Conservation (phyloP, 2,888 invertebrate species). For the Drosophila incognita region DNA sequence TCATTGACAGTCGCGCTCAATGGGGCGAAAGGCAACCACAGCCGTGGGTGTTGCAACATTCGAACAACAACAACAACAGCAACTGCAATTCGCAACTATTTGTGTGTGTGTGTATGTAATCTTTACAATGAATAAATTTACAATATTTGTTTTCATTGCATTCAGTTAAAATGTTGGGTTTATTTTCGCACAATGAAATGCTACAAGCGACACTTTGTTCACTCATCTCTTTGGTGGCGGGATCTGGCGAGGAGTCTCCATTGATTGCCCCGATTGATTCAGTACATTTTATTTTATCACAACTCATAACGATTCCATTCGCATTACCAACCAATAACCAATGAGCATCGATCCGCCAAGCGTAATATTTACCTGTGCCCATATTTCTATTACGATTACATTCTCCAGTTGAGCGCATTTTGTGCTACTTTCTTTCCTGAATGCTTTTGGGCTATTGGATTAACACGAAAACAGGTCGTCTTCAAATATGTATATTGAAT, state of each 20-base stretch:
- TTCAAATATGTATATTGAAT: background rate
- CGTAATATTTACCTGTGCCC: slow-evolving; percentile 24
- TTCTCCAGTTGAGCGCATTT: slow-evolving; percentile 1
- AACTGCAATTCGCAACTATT: slow-evolving; percentile 27
- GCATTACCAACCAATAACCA: slow-evolving; percentile 31
- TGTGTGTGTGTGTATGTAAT: slow-evolving; percentile 20
- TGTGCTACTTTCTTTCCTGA: background rate
- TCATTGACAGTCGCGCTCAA: slow-evolving; percentile 35
- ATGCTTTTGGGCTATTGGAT: background rate
- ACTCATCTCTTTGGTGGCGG: slow-evolving; percentile 10
- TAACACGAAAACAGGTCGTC: background rate
- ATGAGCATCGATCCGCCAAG: slow-evolving; percentile 16
- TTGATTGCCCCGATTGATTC: slow-evolving; percentile 36
- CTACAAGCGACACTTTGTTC: slow-evolving; percentile 8
- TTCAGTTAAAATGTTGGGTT: slow-evolving; percentile 74
- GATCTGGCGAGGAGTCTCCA: slow-evolving; percentile 2
- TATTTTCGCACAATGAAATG: slow-evolving; percentile 33
- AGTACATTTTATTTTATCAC: slow-evolving; percentile 6
- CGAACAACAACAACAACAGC: slow-evolving; percentile 39
- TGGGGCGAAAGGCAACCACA: slow-evolving; percentile 53
- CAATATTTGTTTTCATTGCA: slow-evolving; percentile 76
- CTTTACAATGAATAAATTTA: slow-evolving; percentile 72
- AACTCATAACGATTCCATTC: slow-evolving; percentile 29
- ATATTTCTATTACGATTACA: slow-evolving; percentile 10
- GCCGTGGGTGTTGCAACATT: slow-evolving; percentile 33